These are phyloP conservation scores for Stratiomys singularior DNA, from an alignment of 2,888 invertebrate genomes.

Conservation along the genomic window DNA sequence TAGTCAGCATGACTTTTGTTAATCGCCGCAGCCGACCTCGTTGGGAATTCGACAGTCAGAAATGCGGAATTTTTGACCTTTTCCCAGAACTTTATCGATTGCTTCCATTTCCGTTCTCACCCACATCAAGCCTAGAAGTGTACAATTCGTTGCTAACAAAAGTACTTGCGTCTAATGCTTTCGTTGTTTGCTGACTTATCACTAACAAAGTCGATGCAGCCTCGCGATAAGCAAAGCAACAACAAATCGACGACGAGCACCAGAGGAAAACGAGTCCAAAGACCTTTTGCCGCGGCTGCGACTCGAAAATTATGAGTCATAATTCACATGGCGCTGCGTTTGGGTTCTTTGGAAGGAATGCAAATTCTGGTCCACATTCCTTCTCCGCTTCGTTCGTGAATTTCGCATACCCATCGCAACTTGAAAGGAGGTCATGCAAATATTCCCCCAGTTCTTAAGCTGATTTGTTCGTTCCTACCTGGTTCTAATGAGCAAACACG, in stretches of 20 bases:
- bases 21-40: not conserved
- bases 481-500: not conserved
- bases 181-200: not conserved
- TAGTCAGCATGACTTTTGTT: not conserved
- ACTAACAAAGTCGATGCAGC: not conserved
- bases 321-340: not conserved
- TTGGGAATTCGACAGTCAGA: not conserved
- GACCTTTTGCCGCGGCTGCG: slow-evolving; percentile 1
- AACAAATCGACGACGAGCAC: not conserved
- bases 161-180: not conserved
- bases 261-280: slow-evolving; percentile 17
- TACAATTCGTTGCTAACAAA: not conserved
- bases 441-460: not conserved
- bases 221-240: not conserved
- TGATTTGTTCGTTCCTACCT: not conserved
- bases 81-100: not conserved
- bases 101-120: not conserved
- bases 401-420: not conserved
- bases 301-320: not conserved
- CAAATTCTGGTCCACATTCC: slow-evolving; percentile 7
- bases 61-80: slow-evolving; percentile 17
- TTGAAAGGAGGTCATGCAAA: not conserved
- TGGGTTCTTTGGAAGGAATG: not conserved
- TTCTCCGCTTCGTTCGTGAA: not conserved
- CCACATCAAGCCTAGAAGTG: not conserved